Evolutionary conservation across 1,140 invertebrate species (phyloP).

Genomic region (Drosophila tristis): DNA sequence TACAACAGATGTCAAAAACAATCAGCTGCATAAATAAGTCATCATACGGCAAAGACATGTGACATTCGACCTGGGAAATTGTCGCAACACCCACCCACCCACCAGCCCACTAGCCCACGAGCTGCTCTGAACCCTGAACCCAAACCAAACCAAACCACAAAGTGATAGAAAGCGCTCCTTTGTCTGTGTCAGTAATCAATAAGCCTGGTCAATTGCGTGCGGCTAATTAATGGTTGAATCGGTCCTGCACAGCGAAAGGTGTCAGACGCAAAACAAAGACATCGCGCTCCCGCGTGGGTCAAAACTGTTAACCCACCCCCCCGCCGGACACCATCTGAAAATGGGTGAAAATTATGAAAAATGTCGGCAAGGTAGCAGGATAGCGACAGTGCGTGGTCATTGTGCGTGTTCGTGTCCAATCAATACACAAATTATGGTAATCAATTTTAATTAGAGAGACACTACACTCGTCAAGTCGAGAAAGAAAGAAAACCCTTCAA

Average conservation of each 20-base stretch:
- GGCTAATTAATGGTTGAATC: slow-evolving; percentile 66
- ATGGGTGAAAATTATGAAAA: slow-evolving; percentile 44
- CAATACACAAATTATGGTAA: slow-evolving; percentile 78
- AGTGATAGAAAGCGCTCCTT: not conserved
- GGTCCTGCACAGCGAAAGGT: slow-evolving; percentile 46
- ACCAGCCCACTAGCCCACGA: not conserved
- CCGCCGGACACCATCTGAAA: too few species aligned
- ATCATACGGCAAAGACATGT: slow-evolving; percentile 37
- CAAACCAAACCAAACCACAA: not conserved
- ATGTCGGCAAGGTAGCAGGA: slow-evolving; percentile 9
- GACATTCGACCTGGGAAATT: slow-evolving; percentile 11
- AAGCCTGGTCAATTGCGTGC: slow-evolving; percentile 61
- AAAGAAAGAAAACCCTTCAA: slow-evolving; percentile 27
- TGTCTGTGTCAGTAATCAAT: slow-evolving; percentile 40
- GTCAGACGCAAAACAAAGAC: slow-evolving; percentile 64
- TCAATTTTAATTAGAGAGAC: slow-evolving; percentile 77
- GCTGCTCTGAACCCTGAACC: not conserved
- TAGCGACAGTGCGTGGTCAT: slow-evolving; percentile 38
- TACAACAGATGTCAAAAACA: slow-evolving; percentile 72
- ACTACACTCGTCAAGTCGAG: not conserved
- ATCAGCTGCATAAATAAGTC: slow-evolving; percentile 75
- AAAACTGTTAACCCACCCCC: slow-evolving; percentile 55
- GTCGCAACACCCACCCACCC: too few species aligned
- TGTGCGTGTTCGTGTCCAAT: slow-evolving; percentile 55
- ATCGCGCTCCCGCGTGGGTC: slow-evolving; percentile 36